Base-by-base conservation (phyloP, 2,113 vertebrate species). In the Mustela lutreola region DNA sequence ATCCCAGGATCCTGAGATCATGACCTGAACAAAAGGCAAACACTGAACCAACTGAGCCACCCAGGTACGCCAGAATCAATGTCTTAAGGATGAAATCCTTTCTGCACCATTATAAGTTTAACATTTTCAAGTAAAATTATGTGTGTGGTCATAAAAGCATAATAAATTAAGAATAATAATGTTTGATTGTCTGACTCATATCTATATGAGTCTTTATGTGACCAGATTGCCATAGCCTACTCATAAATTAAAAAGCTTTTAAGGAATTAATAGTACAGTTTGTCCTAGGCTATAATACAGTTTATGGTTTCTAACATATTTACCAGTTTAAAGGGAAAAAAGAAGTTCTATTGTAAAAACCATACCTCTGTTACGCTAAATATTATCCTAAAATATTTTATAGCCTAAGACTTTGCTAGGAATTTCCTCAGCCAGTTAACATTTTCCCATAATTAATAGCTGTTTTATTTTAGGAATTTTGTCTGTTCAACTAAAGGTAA, bases 121-220 rank as follows among this genome's bases (percentile, higher is more conserved):
- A 98, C 70, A 95, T 97, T 98, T 98, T 98, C 95, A 98, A 98
- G 97, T 94, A 98, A 98, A 98, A 98, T 98, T 98, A 97, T 84
- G 97, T 95, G 96, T 98, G 93, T 89, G 88, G 90, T 97, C 91
- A 98, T 98, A 98, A 98, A 98, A 98, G 94, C 96, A 97, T 90
- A 98, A 97, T 96, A 97, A 91, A 98, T 96, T 97, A 98, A 98
- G 71, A 98, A 97, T 97, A 94, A 90, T 91, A 78, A 94, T 89
- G 14, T 93, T 97, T 80, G 60, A 97, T 98, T 98, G 94, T 98
- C 96, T 98, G 97, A 98, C 92, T 98, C 95, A 98, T 85, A 96
- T 92, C 96, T 97, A 97, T 97, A 79, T 86, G 31, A 82, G n/a
- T 90, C 39, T 94, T 93, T 94, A 98, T 97, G 98, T 98, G 94